Conservation (phyloP, 2,797 vertebrate species). For the Balearica regulorum region DNA sequence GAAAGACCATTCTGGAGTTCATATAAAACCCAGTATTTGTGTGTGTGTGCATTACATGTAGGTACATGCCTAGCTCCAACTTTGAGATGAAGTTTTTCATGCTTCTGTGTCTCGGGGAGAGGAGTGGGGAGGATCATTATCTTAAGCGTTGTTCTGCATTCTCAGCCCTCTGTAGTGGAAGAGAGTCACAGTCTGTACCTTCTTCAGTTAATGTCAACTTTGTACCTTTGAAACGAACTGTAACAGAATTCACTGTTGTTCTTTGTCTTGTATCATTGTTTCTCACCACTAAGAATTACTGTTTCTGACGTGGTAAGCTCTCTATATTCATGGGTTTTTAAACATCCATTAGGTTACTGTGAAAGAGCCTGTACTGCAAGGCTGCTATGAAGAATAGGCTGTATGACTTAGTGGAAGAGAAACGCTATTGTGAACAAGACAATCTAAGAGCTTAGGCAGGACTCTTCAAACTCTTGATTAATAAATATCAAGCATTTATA, state of each 20-base stretch:
- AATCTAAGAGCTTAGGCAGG: background rate
- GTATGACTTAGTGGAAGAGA: background rate
- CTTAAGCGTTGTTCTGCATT: background rate
- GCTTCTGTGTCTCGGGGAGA: background rate
- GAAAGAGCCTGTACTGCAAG: background rate
- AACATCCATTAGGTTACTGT: background rate
- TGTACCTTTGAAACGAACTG: background rate
- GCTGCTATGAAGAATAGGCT: background rate
- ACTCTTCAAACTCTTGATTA: background rate
- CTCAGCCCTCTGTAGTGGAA: background rate
- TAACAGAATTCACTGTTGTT: background rate
- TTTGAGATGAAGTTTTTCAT: background rate
- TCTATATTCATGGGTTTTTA: background rate
- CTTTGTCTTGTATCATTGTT: background rate
- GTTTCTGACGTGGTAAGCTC: background rate
- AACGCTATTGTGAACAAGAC: background rate
- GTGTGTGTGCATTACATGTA: background rate
- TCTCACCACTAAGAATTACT: background rate
- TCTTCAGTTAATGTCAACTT: background rate
- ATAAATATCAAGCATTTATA: background rate
- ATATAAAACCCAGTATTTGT: background rate
- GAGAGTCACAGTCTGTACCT: background rate
- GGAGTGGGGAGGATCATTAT: background rate
- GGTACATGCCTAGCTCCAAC: background rate
- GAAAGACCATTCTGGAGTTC: background rate